A percentile compares a stretch with the other conserved stretches of the same genome.
phyloP scores from a whole-genome alignment of 2,113 vertebrate genomes.

The Cheirogaleus medius region DNA sequence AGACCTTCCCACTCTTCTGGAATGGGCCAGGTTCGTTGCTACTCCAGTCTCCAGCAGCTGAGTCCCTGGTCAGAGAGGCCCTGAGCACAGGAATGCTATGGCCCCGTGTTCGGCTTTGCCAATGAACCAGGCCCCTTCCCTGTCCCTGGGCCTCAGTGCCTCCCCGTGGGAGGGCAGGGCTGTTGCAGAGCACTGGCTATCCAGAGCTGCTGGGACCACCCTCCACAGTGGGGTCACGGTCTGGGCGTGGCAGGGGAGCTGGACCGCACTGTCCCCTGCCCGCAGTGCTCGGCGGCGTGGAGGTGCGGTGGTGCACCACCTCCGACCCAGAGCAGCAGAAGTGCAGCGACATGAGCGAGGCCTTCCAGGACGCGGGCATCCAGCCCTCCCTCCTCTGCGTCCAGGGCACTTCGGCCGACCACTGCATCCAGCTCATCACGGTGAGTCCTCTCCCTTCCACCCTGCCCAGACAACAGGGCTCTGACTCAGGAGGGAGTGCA shows the following conservation, averaged over 20 bases:
- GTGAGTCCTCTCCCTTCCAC: constrained; percentile 81
- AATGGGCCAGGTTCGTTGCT: background rate
- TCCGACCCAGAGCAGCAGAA: constrained; percentile 89
- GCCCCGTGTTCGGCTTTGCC: background rate
- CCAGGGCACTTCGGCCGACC: constrained; percentile 70
- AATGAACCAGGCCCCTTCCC: background rate
- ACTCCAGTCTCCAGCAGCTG: background rate
- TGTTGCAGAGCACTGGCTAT: background rate
- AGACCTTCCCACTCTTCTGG: background rate
- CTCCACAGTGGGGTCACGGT: accelerated
- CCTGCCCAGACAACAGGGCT: background rate
- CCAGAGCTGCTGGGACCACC: background rate
- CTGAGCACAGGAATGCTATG: background rate
- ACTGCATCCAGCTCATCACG: constrained; percentile 88
- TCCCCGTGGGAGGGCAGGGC: background rate
- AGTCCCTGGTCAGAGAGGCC: background rate
- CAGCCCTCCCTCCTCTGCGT: constrained; percentile 88
- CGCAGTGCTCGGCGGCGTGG: constrained; percentile 82
- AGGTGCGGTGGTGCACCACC: constrained; percentile 91
- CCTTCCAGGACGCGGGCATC: constrained; percentile 86
- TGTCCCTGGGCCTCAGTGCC: background rate
- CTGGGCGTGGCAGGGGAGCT: accelerated
- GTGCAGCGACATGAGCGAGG: constrained; percentile 89
- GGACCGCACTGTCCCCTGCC: background rate
- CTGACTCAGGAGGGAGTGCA: constrained; percentile 54